Evolutionary conservation across 2,888 invertebrate species (phyloP), one percentile per base, ranked within the genome.

Genomic region (Apotomis turbidana): DNA sequence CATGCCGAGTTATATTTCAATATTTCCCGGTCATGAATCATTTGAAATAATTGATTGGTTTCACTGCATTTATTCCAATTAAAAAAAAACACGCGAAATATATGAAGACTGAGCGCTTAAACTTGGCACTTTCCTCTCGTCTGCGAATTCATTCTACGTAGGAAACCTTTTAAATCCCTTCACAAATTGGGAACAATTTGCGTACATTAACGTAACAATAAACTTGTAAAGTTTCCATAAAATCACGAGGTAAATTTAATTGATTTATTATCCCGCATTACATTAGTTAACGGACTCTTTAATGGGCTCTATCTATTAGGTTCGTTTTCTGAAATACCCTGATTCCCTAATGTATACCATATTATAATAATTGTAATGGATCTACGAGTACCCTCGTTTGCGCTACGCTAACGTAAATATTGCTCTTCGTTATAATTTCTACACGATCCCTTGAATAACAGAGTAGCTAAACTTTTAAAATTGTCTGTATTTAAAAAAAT

Each of bases 241-340:
- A 64, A 64, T 62, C 58, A n/a, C 36, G 44, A 36, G 67, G 60
- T 51, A 15, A 44, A 57, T 57, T 59, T 66, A 54, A 66, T 68
- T 62, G 62, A 71, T 71, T 61, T 67, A 67, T 49, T 51, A 71
- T 62, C 67, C 57, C 61, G 61, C 67, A 58, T 62, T 27, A 67
- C 49, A 44, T 67, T 55, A 51, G 61, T 58, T 61, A 68, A 62
- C 57, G 41, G 27, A 27, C 27, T 27, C 27, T 27, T 60, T 60
- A 71, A 71, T 67, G 61, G 67, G 41, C 51, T 57, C 61, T 66
- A 54, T 59, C 59, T 44, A 66, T 66, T 41, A 51, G 67, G 51
- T 67, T 44, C 61, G 57, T 71, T 71, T 27, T 49, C 67, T 27
- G 13, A 51, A 66, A 70, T 38, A 62, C 46, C 38, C 36, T 41